Base-by-base conservation (phyloP, 2,888 invertebrate genomes). In the Anthrax anthrax region DNA sequence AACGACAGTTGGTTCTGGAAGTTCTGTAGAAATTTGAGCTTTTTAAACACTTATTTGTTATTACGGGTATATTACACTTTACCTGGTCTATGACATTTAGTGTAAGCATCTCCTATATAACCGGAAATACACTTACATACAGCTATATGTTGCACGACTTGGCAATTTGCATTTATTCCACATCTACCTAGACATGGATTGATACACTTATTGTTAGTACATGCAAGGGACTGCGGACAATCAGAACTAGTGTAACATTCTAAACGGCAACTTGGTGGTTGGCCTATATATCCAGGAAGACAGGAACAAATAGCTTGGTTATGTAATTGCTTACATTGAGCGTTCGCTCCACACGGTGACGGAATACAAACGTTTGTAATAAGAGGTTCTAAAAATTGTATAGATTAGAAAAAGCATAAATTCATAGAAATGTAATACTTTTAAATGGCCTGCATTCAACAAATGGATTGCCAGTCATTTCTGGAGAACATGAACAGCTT, bases 121-220 rank as follows among this genome's bases (percentile, higher is more conserved):
- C 78, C 78, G 51, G 67, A 62, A 37, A 70, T 70, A 59, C 88
- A 88, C 47, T 77, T 76, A 60, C 87, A 88, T 51, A 84, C 78
- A 1, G 86, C 84, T 51, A 78, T 78, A 61, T 87, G 87, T 58
- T 84, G 84, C n/a, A 83, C 74, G 1, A 81, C 79, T 62, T 77
- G 75, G 57, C 85, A 86, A 41, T 75, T 59, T 5, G 85, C 82
- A 57, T 76, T 75, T 17, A 74, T 61, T 17, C 83, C 85, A 59
- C 85, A 86, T 39, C 80, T 76, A 38, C 83, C 82, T 8, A 78
- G 77, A 54, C 84, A 84, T 37, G 84, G 84, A 64, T 84, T 80
- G 61, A 74, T 71, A 59, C 84, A 85, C 69, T 80, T 82, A 54
- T 77, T 74, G 57, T 77, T 78, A 48, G 81, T 76, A 60, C 85